Base-by-base conservation (phyloP, 2,797 vertebrate species). In the Meriones psammophilus region DNA sequence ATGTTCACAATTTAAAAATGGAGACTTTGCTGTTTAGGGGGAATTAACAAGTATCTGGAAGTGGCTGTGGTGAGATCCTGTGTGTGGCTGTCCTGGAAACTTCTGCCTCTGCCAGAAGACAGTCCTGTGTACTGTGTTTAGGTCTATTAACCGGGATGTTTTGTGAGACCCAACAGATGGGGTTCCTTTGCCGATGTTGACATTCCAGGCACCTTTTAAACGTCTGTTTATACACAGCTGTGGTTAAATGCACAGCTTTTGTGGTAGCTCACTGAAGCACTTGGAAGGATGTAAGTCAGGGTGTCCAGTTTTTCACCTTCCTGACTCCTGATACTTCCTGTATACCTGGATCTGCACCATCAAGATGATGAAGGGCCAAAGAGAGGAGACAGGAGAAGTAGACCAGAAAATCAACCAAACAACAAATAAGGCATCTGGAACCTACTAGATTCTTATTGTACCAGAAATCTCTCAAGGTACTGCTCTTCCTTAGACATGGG, bases 1-100 rank as follows among this genome's bases (percentile, higher is more conserved):
- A 50, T 56, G 3, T 76, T 30, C 6, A 24, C 92, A 26, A 80
- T 76, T 15, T 18, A 58, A 58, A 58, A 58, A 58, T 56, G 36
- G 64, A 95, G 76, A 77, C 24, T 58, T 93, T 56, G 77, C 28
- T 60, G n/a, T 42, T 84, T 42, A 66, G 62, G 56, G 85, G 5
- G 62, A 81, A 56, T 93, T 88, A 90, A 95, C 91, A 94, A 36
- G 46, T 83, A 86, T 85, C 17, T 73, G 22, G 69, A 84, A 89
- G 69, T 3, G 24, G 83, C 85, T 87, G 42, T 85, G 15, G 15
- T 78, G 42, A 96, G 46, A 60, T 89, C 60, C 36, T 1, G 0
- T 90, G 9, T 80, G n/a, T 83, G 36, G 30, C 42, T 33, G 36
- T 95, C 94, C n/a, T 66, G 50, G 79, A 81, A 80, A 62, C 66